A percentile compares a stretch with the other conserved stretches of the same genome.
phyloP scores from a whole-genome alignment of 2,113 vertebrate genomes.

The Pogonocichla stellata region DNA sequence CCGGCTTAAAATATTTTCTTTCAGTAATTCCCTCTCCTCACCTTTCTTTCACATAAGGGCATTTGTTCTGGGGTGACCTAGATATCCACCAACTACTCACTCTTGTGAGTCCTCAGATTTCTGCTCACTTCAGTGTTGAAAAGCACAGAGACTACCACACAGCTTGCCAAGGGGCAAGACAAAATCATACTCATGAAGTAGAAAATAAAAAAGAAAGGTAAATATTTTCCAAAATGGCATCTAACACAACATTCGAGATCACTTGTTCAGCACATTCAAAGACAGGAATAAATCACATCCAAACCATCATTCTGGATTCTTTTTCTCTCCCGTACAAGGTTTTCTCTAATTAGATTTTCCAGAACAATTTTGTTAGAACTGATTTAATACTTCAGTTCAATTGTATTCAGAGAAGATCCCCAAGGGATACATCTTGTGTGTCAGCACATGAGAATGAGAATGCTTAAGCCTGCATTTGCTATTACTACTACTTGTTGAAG shows the following conservation, averaged over 20 bases:
- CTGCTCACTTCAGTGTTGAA: not conserved
- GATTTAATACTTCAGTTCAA: not conserved
- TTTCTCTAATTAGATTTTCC: constrained; percentile 9
- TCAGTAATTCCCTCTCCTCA: not conserved
- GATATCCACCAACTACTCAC: not conserved
- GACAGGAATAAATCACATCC: not conserved
- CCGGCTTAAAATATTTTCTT: not conserved
- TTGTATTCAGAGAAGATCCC: not conserved
- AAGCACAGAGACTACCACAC: not conserved
- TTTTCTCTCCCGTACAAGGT: not conserved
- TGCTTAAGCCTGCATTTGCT: not conserved
- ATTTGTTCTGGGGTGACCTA: not conserved
- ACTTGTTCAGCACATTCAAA: not conserved
- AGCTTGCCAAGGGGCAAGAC: not conserved
- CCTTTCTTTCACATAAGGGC: not conserved
- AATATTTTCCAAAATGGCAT: not conserved
- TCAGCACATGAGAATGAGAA: not conserved
- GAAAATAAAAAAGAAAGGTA: not conserved
- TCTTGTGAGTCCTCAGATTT: not conserved
- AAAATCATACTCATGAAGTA: not conserved
- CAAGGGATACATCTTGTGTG: not conserved
- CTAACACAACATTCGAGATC: not conserved
- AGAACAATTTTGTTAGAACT: constrained; percentile 2
- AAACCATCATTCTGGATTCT: not conserved
- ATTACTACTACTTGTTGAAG: not conserved